Conservation (phyloP, 2,888 invertebrate species). For the Plagiodera versicolora region DNA sequence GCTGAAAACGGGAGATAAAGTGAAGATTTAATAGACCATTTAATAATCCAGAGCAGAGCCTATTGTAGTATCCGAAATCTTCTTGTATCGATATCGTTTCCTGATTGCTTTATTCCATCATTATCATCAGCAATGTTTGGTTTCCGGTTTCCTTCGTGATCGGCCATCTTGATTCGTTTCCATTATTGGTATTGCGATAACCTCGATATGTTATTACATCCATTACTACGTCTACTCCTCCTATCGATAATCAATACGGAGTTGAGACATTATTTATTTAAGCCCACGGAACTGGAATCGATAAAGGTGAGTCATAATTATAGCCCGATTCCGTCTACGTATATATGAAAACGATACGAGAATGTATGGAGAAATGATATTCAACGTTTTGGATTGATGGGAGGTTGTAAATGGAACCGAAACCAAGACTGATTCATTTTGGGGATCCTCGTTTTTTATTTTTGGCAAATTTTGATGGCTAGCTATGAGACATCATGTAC, state of each 20-base stretch:
- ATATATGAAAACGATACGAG: no score
- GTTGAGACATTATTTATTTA: slow-evolving; percentile 1
- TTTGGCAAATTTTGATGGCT: no score
- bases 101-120: background rate
- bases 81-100: background rate
- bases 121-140: background rate
- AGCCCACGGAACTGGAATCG: background rate
- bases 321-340: no score
- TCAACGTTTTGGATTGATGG: no score
- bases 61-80: no score
- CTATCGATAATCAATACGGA: background rate
- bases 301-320: background rate
- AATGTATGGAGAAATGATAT: no score
- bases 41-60: no score
- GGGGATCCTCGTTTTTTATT: no score
- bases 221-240: background rate
- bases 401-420: no score
- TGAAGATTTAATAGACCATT: no score
- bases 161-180: background rate
- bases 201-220: background rate
- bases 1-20: background rate
- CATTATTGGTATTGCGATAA: background rate
- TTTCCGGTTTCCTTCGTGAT: background rate
- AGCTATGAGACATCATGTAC: no score
- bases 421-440: no score